phyloP scores from a whole-genome alignment of 2,888 invertebrate species.

The Dryocosmus kuriphilus region DNA sequence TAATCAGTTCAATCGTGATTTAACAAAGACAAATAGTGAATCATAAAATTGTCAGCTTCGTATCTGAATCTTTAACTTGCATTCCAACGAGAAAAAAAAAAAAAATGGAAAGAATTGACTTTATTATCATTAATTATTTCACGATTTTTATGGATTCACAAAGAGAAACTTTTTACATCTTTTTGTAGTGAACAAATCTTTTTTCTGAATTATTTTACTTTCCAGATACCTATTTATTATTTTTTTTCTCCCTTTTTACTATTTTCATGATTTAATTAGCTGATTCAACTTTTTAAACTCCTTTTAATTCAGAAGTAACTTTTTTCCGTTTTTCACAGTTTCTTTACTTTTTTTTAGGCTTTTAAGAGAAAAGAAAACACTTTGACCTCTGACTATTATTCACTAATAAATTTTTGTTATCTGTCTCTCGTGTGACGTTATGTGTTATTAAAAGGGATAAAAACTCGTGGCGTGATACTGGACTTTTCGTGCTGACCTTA shows the following conservation, averaged over 20 bases:
- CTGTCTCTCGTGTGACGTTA: not conserved
- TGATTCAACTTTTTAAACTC: not conserved
- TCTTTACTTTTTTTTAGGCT: not conserved
- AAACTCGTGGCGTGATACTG: not conserved
- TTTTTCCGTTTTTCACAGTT: not conserved
- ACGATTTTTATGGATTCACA: not conserved
- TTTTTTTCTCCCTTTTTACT: no score
- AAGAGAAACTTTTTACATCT: no score
- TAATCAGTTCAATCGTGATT: not conserved
- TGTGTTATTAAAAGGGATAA: not conserved
- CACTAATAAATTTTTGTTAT: not conserved
- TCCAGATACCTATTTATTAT: no score
- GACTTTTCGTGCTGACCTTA: constrained; percentile 15
- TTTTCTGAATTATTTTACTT: no score
- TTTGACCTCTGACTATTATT: not conserved
- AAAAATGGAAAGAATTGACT: not conserved
- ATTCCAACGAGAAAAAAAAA: not conserved
- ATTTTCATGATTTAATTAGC: no score
- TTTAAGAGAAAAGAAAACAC: not conserved
- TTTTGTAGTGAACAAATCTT: no score
- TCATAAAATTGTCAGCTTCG: not conserved
- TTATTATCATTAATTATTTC: not conserved
- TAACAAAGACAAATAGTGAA: not conserved
- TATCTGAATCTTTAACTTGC: not conserved
- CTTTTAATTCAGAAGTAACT: not conserved